phyloP scores from a whole-genome alignment of 1,140 invertebrate species.

The Frieseomelitta varia region DNA sequence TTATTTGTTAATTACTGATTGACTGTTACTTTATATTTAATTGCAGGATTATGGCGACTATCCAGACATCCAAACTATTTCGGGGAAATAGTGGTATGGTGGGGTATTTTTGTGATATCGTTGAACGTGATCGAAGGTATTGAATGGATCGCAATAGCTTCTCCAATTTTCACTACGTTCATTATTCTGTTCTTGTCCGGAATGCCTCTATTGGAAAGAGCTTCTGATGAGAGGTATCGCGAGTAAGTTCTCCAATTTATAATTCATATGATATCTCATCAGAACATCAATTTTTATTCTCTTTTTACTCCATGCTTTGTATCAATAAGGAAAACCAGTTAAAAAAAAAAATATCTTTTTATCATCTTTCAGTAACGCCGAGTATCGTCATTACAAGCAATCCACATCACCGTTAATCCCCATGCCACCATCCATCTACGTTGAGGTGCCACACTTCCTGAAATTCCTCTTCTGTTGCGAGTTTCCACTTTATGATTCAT shows the following conservation, averaged over 20 bases:
- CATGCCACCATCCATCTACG: slow-evolving; percentile 91
- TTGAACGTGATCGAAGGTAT: slow-evolving; percentile 91
- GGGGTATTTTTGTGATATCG: slow-evolving; percentile 95
- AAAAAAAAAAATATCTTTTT: neutral
- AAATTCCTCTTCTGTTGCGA: slow-evolving; percentile 94
- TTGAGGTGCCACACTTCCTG: slow-evolving; percentile 90
- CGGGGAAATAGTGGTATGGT: slow-evolving; percentile 96
- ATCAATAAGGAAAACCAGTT: too few relatives aligned
- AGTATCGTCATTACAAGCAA: slow-evolving; percentile 93
- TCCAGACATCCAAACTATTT: slow-evolving; percentile 98
- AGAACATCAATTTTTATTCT: neutral
- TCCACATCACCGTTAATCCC: slow-evolving; percentile 94
- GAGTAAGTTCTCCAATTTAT: slow-evolving; percentile 84
- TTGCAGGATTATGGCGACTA: slow-evolving; percentile 91
- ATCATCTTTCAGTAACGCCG: slow-evolving; percentile 84
- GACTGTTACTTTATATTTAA: slow-evolving; percentile 38
- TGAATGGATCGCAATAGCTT: slow-evolving; percentile 92
- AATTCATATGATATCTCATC: neutral
- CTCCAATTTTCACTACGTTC: slow-evolving; percentile 93
- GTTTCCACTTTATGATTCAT: slow-evolving; percentile 91
- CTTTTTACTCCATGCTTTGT: neutral
- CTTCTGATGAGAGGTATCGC: slow-evolving; percentile 93
- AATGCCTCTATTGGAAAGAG: slow-evolving; percentile 92
- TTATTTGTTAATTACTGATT: too few relatives aligned
- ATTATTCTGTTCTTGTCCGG: slow-evolving; percentile 95